These are phyloP conservation scores for Micromesistius poutassou DNA, from an alignment of 2,797 vertebrate species.

Conservation along the genomic window DNA sequence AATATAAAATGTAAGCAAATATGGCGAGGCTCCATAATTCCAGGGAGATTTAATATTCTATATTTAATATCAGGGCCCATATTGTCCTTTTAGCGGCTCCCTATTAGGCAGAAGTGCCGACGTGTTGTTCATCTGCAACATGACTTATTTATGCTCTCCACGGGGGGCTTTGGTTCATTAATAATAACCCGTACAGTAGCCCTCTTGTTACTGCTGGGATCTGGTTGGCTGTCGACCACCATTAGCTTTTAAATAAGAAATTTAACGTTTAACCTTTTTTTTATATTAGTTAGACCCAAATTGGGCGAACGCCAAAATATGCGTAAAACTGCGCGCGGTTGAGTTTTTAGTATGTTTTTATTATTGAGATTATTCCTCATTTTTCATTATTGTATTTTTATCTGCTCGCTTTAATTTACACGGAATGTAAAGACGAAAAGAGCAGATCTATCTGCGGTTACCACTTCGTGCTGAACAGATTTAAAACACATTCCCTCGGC, in stretches of 20 bases:
- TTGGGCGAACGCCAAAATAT: background rate
- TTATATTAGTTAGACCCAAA: background rate
- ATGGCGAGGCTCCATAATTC: background rate
- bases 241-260: constrained; percentile 19
- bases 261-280: constrained; percentile 7
- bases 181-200: constrained; percentile 60
- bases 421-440: constrained; percentile 3
- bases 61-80: constrained; percentile 52
- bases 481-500: background rate
- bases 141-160: constrained; percentile 74
- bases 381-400: background rate
- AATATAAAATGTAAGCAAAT: background rate
- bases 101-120: constrained; percentile 48
- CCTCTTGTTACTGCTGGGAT: constrained; percentile 29
- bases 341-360: background rate
- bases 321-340: background rate
- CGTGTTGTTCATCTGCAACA: constrained; percentile 66
- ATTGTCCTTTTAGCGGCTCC: constrained; percentile 55
- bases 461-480: background rate
- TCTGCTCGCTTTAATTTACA: background rate
- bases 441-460: background rate
- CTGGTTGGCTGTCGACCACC: constrained; percentile 16
- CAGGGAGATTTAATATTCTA: background rate
- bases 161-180: constrained; percentile 69
- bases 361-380: background rate